Evolutionary conservation across 2,113 vertebrate species (phyloP), one percentile per base, ranked within the genome.

Genomic region (Microcebus lehilahytsara): DNA sequence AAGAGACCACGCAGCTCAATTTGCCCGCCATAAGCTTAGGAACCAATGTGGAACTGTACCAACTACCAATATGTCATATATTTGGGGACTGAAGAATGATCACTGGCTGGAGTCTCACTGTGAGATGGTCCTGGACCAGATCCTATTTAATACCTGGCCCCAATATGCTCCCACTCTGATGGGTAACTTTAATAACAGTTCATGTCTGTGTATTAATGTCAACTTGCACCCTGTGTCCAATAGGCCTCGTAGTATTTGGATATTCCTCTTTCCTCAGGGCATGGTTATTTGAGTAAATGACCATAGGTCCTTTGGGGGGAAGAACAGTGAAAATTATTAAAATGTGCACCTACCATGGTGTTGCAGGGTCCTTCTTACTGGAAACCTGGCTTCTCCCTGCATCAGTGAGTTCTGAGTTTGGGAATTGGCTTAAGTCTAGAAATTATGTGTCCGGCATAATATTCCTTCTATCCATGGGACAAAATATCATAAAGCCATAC

Each of bases 401-500:
- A 9, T 71, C 85, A 56, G 64, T 72, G 46, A 96, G 9, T 95
- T 93, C 67, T 30, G 7, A 91, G 34, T 40, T 46, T 86, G 25
- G 88, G 91, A 85, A 75, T n/a, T 74, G 95, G 78, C 67, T 91
- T 46, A 74, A 78, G 64, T 78, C 32, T 91, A 89, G 84, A 89
- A 89, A 66, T 51, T 20, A 37, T 66, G 30, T 81, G 13, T 46
- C 30, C 66, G 37, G 13, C 58, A 58, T 95, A 85, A 85, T 81
- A 66, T 66, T 88, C 25, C 30, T 81, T 79, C 53, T 49, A 66
- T 60, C 66, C 60, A 22, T 62, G 27, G 92, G 53, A 92, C 46
- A 51, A 95, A 97, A 60, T 78, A 71, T 51, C 40, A 27, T 46
- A 53, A 96, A 96, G 22, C 12, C 71, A 89, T 85, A 93, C 80